Conservation (phyloP, 2,797 vertebrate genomes). For the Valencia hispanica region DNA sequence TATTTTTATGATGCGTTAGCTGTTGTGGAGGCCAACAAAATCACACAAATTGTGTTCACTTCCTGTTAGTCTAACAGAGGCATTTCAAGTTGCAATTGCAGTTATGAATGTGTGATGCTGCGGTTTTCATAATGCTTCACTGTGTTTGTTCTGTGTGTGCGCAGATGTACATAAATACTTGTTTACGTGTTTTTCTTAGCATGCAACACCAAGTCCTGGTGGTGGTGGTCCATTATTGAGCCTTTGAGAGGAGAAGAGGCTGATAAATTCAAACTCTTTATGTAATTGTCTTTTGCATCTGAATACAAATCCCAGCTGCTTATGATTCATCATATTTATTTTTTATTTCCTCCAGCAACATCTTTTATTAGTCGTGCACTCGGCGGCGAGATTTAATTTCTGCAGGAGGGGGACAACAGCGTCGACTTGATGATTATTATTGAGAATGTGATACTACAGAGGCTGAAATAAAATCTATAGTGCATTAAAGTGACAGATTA, state of each 20-base stretch:
- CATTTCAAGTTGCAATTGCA: conserved; percentile 7
- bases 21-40: neutral
- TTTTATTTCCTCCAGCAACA: conserved; percentile 96
- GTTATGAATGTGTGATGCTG: conserved; percentile 23
- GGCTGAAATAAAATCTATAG: conserved; percentile 99
- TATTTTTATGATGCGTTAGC: neutral
- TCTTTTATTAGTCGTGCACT: conserved; percentile 99
- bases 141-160: conserved; percentile 41
- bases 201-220: conserved; percentile 51
- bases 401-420: conserved; percentile 92
- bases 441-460: conserved; percentile 95
- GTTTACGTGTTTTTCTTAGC: conserved; percentile 17
- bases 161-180: conserved; percentile 32
- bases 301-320: conserved; percentile 90
- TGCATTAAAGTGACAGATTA: conserved; percentile 99
- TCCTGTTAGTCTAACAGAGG: neutral
- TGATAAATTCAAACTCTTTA: conserved; percentile 91
- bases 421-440: conserved; percentile 98
- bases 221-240: conserved; percentile 86
- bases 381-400: conserved; percentile 98
- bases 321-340: conserved; percentile 99
- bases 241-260: conserved; percentile 86
- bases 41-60: neutral
- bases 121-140: conserved; percentile 23
- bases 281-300: conserved; percentile 94